Evolutionary conservation across 2,888 invertebrate species (phyloP), one percentile per base, ranked within the genome.

Genomic region (Sesamia inferens): DNA sequence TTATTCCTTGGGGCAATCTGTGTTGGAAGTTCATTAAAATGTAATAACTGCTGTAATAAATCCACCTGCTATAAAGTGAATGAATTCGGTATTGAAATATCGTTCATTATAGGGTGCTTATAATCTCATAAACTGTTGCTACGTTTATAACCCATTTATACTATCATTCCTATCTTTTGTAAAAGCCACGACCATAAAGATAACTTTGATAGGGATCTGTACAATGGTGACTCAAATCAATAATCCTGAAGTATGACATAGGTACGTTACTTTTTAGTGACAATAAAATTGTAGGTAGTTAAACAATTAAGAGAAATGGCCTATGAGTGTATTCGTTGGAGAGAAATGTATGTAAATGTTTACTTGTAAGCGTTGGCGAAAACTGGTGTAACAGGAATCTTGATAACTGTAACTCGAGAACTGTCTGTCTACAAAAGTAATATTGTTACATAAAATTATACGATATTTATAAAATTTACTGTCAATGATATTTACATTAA

Each of bases 141-240:
- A 68, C 59, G 57, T 59, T 31, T 61, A 24, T 67, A 69, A n/a
- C 63, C 71, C 71, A 65, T 62, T 59, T 51, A 54, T 22, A 51
- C 51, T 64, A 24, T 51, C 55, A 24, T 58, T 47, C 54, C 54
- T 68, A 79, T 79, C 72, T 48, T 19, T 68, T 31, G 61, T 66
- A 59, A 69, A 51, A 44, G 58, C 57, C n/a, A 51, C 55, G 54
- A 57, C 68, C 71, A 76, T 68, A 83, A 72, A 83, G 80, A 79
- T 72, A 69, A 31, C 16, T n/a, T 67, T 55, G 48, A n/a, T 79
- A 48, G 54, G 55, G 31, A 58, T 66, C 58, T 68, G 42, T 71
- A 22, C 51, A 48, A 70, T 48, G 31, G 13, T 62, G 55, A 48
- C 5, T 61, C 61, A 47, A 48, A 61, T 39, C 58, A 68, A 70